These are phyloP conservation scores for Trichonephila clavipes DNA, from an alignment of 1,140 invertebrate species.

Conservation along the genomic window DNA sequence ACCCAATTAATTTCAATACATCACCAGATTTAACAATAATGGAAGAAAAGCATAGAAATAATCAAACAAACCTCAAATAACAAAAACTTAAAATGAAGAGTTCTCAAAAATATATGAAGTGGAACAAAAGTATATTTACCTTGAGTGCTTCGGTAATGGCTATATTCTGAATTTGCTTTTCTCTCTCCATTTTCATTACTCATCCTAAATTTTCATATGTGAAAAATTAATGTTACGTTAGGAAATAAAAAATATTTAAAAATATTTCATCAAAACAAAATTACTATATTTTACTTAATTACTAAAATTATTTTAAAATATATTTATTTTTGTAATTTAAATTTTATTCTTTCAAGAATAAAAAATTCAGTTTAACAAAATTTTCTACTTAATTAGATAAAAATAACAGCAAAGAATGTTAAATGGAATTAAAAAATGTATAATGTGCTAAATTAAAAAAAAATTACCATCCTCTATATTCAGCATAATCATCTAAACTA, in stretches of 20 bases:
- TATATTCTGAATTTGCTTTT: constrained; percentile 65
- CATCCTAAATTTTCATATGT: constrained; percentile 19
- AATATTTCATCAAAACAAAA: too few species aligned
- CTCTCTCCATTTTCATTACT: constrained; percentile 74
- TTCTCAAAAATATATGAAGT: too few species aligned
- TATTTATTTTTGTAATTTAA: too few species aligned
- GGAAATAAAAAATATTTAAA: neutral
- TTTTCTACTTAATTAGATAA: neutral
- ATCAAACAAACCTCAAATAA: too few species aligned
- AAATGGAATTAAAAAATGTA: neutral
- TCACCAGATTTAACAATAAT: too few species aligned
- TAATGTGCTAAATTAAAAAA: neutral
- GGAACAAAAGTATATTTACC: constrained; percentile 12
- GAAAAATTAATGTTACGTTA: neutral
- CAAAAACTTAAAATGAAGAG: too few species aligned
- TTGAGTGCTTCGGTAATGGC: constrained; percentile 49
- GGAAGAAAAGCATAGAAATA: too few species aligned
- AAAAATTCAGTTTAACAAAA: neutral
- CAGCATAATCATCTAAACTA: constrained; percentile 74
- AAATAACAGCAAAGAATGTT: too few species aligned
- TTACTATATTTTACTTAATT: too few species aligned
- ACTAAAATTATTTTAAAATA: too few species aligned
- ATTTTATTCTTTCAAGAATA: too few species aligned
- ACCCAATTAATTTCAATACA: too few species aligned
- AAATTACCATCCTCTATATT: constrained; percentile 76